A percentile compares a stretch with the other conserved stretches of the same genome.
These are phyloP conservation scores for Polia nebulosa DNA, from an alignment of 2,888 invertebrate genomes.

Conservation along the genomic window DNA sequence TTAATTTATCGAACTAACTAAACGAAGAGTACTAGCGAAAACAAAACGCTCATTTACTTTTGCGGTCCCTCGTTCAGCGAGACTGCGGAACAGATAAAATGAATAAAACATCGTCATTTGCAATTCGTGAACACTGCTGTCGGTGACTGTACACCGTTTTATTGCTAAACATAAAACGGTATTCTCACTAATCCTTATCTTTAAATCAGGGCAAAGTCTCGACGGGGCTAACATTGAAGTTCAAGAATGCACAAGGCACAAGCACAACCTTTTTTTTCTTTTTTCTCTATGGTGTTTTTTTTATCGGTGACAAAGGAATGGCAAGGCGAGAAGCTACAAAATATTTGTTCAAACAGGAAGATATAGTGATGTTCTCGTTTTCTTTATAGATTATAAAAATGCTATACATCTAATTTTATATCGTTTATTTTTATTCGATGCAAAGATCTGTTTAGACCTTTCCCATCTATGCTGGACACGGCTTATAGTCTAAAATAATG, in stretches of 20 bases:
- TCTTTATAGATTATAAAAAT: background rate
- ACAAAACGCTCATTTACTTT: constrained; percentile 47
- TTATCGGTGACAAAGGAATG: constrained; percentile 44
- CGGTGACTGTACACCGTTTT: constrained; percentile 38
- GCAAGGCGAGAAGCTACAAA: constrained; percentile 68
- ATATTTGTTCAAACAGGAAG: constrained; percentile 82
- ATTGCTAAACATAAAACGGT: constrained; percentile 50
- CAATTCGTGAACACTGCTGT: constrained; percentile 44
- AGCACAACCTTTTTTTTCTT: no score
- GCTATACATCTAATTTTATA: background rate
- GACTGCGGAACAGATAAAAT: constrained; percentile 35
- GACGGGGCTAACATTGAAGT: constrained; percentile 21
- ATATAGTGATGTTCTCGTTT: constrained; percentile 13
- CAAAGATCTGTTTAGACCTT: no score
- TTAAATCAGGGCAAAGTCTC: constrained; percentile 47
- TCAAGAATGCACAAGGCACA: constrained; percentile 47
- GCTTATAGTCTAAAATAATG: no score
- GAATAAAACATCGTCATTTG: constrained; percentile 57
- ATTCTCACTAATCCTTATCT: constrained; percentile 56
- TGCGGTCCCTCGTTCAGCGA: constrained; percentile 22
- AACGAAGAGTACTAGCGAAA: constrained; percentile 12
- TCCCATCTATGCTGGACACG: no score
- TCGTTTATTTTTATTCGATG: no score
- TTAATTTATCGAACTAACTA: constrained; percentile 18
- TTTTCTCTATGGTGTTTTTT: constrained; percentile 38